Conservation (phyloP, 2,113 vertebrate genomes). For the Morphnarchus princeps region DNA sequence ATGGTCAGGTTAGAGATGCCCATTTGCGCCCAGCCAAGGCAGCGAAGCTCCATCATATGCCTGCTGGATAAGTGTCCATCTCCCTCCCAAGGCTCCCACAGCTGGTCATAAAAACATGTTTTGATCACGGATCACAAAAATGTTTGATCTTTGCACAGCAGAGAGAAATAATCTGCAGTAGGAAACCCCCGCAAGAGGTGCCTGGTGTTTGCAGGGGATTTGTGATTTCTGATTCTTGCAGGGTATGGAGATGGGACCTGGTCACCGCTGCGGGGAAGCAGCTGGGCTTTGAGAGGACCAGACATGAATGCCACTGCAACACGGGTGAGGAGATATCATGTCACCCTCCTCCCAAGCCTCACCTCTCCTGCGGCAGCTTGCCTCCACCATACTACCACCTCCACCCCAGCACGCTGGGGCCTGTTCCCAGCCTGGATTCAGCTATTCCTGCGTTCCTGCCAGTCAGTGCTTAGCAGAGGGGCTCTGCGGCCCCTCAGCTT, state of each 20-base stretch:
- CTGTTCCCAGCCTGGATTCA: background rate
- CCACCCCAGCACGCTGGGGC: background rate
- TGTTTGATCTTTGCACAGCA: background rate
- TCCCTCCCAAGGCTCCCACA: background rate
- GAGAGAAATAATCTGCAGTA: background rate
- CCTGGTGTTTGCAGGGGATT: background rate
- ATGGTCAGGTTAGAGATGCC: background rate
- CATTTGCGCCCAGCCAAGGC: background rate
- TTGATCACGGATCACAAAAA: background rate
- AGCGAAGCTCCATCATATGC: background rate
- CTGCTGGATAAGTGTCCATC: background rate
- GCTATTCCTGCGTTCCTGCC: background rate
- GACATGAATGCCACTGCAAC: background rate
- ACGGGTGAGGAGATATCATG: background rate
- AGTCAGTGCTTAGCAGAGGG: fast-evolving
- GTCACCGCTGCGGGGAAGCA: background rate
- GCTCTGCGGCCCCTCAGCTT: background rate
- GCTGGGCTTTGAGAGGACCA: background rate
- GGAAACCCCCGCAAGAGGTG: background rate
- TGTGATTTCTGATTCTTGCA: background rate
- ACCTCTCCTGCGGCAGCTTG: background rate
- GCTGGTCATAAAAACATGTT: background rate
- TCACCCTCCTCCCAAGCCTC: background rate
- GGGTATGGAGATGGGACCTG: background rate
- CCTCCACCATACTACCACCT: background rate